A percentile compares a stretch with the other conserved stretches of the same genome.
phyloP scores from a whole-genome alignment of 2,797 vertebrate species.

The Ctenopoma multispine region DNA sequence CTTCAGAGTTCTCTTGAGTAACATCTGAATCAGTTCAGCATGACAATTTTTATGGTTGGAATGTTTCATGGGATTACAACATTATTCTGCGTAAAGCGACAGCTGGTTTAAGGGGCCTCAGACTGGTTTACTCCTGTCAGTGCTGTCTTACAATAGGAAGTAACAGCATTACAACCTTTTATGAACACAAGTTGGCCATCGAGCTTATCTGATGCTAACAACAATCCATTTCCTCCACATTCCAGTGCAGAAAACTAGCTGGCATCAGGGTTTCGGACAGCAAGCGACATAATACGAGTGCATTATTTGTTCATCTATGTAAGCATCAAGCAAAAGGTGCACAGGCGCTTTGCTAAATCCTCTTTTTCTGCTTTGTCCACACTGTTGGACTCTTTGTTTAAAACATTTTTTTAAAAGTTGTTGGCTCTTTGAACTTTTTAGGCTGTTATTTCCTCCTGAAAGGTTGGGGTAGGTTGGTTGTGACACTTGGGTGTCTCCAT shows the following conservation, averaged over 20 bases:
- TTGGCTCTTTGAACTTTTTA: too few species aligned
- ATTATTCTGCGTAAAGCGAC: constrained; percentile 34
- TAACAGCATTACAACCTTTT: constrained; percentile 1
- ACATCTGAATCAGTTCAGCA: constrained; percentile 34
- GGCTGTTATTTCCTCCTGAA: too few species aligned
- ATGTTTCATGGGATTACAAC: constrained; percentile 46
- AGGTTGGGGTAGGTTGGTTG: not conserved
- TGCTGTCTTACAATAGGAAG: constrained; percentile 41
- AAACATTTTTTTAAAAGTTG: not conserved
- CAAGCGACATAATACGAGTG: too few species aligned
- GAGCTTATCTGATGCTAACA: constrained; percentile 12
- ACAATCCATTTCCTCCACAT: not conserved
- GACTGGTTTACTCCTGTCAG: constrained; percentile 8
- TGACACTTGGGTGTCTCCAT: not conserved
- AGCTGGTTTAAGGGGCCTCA: not conserved
- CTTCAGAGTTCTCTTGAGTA: not conserved
- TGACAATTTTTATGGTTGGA: constrained; percentile 12
- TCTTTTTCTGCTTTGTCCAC: constrained; percentile 2
- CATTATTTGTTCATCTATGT: too few species aligned
- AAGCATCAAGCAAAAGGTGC: not conserved
- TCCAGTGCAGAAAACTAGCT: too few species aligned
- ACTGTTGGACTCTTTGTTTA: not conserved
- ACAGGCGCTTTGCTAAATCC: not conserved
- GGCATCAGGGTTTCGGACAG: too few species aligned
- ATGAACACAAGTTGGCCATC: not conserved